These are phyloP conservation scores for Thyatira batis DNA, from an alignment of 2,888 invertebrate genomes.

Conservation along the genomic window DNA sequence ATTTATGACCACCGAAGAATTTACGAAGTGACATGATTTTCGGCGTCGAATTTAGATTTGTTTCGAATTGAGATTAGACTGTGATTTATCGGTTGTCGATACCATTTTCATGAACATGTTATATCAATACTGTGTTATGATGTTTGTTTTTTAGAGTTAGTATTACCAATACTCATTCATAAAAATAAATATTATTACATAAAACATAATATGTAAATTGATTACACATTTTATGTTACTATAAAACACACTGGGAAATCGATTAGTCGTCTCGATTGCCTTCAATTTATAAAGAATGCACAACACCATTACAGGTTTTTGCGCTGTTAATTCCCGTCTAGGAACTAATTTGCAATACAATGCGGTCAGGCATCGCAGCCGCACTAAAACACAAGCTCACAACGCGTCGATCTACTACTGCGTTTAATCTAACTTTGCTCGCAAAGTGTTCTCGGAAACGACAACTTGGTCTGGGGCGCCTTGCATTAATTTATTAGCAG, in stretches of 20 bases:
- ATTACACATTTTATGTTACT: no score
- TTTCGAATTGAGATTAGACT: constrained; percentile 20
- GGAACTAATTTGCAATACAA: constrained; percentile 69
- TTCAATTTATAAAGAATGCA: not conserved
- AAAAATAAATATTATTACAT: no score
- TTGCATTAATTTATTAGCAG: constrained; percentile 51
- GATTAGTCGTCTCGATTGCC: not conserved
- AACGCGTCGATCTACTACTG: constrained; percentile 64
- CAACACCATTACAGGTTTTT: constrained; percentile 16
- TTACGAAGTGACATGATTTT: constrained; percentile 28
- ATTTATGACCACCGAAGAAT: constrained; percentile 40
- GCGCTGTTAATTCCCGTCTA: constrained; percentile 11
- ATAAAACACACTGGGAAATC: not conserved
- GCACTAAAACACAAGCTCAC: constrained; percentile 53
- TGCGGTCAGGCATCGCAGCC: constrained; percentile 43
- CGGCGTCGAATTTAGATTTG: constrained; percentile 31
- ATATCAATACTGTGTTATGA: no score
- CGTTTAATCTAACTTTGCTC: constrained; percentile 74
- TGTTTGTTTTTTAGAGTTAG: no score
- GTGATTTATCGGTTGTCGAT: not conserved
- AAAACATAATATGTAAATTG: no score
- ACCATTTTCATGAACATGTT: constrained; percentile 6
- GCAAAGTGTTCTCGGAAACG: constrained; percentile 53
- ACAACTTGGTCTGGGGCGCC: constrained; percentile 46
- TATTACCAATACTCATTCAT: no score